Percentiles rank a stretch among this genome's conserved stretches.
Conservation (phyloP, 1,140 invertebrate species). For the Anastrepha obliqua region DNA sequence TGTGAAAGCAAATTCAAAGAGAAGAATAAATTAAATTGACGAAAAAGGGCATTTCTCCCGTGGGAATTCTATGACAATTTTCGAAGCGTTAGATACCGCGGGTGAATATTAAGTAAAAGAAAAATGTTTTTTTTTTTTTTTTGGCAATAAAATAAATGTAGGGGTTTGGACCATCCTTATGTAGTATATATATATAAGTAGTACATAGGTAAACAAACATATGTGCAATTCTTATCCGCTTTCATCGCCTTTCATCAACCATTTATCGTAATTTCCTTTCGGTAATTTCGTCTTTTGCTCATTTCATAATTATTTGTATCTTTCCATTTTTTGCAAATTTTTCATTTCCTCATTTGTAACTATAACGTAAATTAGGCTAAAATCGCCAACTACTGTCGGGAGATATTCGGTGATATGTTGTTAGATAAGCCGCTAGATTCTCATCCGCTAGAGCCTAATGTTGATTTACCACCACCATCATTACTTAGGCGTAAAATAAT, state of each 20-base stretch:
- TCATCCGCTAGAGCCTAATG: constrained; percentile 86
- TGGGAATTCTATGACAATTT: no score
- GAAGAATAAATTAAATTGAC: no score
- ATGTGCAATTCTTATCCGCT: no score
- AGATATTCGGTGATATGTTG: constrained; percentile 96
- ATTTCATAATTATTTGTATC: background rate
- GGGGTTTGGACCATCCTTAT: no score
- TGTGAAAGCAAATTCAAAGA: no score
- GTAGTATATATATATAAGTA: background rate
- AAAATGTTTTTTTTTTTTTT: no score
- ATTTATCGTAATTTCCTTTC: background rate
- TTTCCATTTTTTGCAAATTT: constrained; percentile 17
- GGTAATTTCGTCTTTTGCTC: background rate
- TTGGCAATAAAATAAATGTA: no score
- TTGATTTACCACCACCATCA: constrained; percentile 90
- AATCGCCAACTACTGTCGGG: constrained; percentile 96
- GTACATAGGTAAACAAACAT: background rate
- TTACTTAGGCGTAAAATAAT: constrained; percentile 93
- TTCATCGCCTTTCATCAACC: background rate
- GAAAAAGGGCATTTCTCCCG: no score
- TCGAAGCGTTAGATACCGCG: no score
- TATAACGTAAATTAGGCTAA: constrained; percentile 82
- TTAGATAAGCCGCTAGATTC: constrained; percentile 91
- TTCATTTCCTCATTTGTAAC: constrained; percentile 38
- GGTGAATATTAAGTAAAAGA: no score